Percentiles rank a stretch among this genome's conserved stretches.
Evolutionary conservation across 2,797 vertebrate genomes (phyloP).

Genomic region (Gambusia yucatana): DNA sequence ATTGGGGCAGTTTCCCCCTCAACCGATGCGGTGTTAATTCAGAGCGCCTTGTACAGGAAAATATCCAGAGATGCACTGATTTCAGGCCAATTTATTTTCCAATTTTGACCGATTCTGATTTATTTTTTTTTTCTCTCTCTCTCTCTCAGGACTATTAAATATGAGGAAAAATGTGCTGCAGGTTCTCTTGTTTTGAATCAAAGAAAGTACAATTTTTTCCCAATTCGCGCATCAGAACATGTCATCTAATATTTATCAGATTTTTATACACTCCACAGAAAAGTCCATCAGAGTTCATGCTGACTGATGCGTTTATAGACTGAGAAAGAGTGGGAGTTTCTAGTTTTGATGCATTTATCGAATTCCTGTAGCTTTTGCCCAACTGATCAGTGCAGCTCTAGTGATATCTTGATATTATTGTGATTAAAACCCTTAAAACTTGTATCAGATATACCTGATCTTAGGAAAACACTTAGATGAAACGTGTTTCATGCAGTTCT

Average conservation of each 20-base stretch:
- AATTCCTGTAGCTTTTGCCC: background rate
- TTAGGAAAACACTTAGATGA: slow-evolving; percentile 48
- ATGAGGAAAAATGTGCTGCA: background rate
- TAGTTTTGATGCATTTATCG: background rate
- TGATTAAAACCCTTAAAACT: background rate
- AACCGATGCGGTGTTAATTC: background rate
- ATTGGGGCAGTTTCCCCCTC: slow-evolving; percentile 30
- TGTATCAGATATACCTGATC: background rate
- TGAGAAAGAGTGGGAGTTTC: background rate
- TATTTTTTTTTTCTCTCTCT: background rate
- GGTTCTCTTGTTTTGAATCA: background rate
- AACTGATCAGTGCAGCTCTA: slow-evolving; percentile 4
- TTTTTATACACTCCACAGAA: background rate
- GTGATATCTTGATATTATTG: slow-evolving; percentile 7
- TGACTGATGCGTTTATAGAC: background rate
- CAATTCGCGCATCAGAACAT: background rate
- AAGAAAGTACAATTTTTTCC: background rate
- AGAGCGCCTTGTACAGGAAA: slow-evolving; percentile 24
- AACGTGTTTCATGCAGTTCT: slow-evolving; percentile 45
- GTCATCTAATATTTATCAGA: background rate
- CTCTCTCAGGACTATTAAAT: background rate
- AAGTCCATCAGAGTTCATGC: background rate
- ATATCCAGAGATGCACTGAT: background rate
- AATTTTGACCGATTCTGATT: background rate
- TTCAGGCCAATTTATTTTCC: background rate